phyloP scores from a whole-genome alignment of 1,140 invertebrate species.

The Ganaspis sp. region DNA sequence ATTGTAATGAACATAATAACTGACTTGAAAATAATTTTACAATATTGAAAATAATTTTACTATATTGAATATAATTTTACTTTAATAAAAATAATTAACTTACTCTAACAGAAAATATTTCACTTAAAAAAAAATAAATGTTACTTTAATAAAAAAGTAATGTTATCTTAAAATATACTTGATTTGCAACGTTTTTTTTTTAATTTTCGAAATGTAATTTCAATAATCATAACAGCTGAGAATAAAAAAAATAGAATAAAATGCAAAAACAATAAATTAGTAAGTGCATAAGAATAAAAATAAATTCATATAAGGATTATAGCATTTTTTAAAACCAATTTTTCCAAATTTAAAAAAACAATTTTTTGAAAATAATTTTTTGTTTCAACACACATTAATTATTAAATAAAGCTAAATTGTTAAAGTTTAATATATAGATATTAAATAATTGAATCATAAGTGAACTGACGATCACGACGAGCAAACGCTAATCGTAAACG shows the following conservation, averaged over 20 bases:
- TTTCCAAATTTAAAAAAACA: background rate
- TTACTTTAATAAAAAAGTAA: too few relatives aligned
- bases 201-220: background rate
- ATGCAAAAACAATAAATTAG: background rate
- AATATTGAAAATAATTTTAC: too few relatives aligned
- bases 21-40: too few relatives aligned
- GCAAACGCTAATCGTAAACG: background rate
- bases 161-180: background rate
- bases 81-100: too few relatives aligned
- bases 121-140: too few relatives aligned
- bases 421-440: slow-evolving; percentile 4
- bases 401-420: slow-evolving; percentile 4
- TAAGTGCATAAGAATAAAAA: background rate
- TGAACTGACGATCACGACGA: slow-evolving; percentile 26
- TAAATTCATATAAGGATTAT: background rate
- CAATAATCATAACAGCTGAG: background rate
- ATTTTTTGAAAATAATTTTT: background rate
- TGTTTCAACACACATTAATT: background rate
- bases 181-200: background rate
- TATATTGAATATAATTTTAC: too few relatives aligned
- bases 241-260: slow-evolving; percentile 13
- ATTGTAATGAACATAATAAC: too few relatives aligned
- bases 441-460: background rate
- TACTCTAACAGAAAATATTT: too few relatives aligned
- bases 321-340: background rate